Evolutionary conservation across 2,797 vertebrate species (phyloP), one percentile per base, ranked within the genome.

Genomic region (Sphenopsis melanotis): DNA sequence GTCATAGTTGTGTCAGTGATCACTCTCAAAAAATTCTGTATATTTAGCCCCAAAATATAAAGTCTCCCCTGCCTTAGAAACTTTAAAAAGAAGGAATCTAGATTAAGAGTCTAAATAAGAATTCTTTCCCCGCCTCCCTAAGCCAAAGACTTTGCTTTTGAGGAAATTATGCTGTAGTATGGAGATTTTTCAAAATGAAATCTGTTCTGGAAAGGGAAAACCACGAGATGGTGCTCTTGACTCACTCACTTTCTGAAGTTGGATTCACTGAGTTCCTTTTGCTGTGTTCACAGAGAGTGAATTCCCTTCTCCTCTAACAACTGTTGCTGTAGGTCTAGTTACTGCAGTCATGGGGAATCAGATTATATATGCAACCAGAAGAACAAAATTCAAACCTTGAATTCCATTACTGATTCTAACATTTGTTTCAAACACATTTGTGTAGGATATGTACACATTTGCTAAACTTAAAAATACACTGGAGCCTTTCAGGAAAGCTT

Each of bases 141-240:
- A 44, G 14, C 9, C 57, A 61, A 83, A 24, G 46, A 8, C 42
- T 61, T 61, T 49, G 1, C 8, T 52, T 61, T 56, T 21, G 36
- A 87, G 21, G 36, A 79, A 87, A 56, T 55, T 19, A 27, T 30
- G 11, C 24, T 16, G 14, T 15, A 29, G 2, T 44, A 5, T 1
- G 18, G 26, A 10, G 4, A 42, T 42, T 36, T 70, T 5, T 3
- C 11, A 4, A 53, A 37, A 9, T 17, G 2, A 50, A 34, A 8
- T 26, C 5, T 47, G 80, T 46, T 87, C 29, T 90, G 61, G 17
- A 71, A 70, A 26, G 18, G 14, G 12, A 66, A 30, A 12, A 23
- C 97, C 98, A 98, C 97, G 41, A 96, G 97, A 81, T 98, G 97
- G 97, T 85, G 97, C 97, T 97, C 87, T 97, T 96, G 74, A 44